Evolutionary conservation across 2,888 invertebrate genomes (phyloP).

Genomic region (Drosophila niveifrons): DNA sequence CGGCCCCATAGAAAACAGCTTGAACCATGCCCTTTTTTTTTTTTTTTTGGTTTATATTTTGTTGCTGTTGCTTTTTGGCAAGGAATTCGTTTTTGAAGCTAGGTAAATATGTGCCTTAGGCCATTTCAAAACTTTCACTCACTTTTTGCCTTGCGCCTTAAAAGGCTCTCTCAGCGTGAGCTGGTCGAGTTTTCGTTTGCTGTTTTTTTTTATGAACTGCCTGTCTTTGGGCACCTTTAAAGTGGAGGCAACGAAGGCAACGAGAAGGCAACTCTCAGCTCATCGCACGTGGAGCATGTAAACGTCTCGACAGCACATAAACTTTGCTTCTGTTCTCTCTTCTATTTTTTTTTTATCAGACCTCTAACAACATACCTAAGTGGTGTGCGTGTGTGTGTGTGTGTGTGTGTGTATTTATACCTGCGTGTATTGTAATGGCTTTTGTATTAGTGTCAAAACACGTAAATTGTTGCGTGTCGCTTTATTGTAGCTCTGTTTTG

Average conservation of each 20-base stretch:
- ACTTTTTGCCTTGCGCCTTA: conserved; percentile 15
- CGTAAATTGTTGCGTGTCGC: conserved; percentile 78
- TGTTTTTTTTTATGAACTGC: conserved; percentile 46
- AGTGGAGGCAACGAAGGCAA: conserved; percentile 49
- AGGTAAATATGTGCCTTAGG: conserved; percentile 78
- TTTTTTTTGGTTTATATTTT: neutral
- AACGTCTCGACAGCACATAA: conserved; percentile 54
- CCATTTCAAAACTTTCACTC: conserved; percentile 61
- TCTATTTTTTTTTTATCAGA: conserved; percentile 15
- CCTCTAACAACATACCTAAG: conserved; percentile 41
- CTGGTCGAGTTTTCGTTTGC: conserved; percentile 1
- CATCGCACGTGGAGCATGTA: conserved; percentile 46
- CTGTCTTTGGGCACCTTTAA: conserved; percentile 61
- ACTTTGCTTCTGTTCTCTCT: conserved; percentile 24
- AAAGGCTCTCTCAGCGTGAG: conserved; percentile 40
- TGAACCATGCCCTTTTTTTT: conserved; percentile 32
- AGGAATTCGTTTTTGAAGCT: conserved; percentile 68
- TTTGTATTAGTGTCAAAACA: conserved; percentile 81
- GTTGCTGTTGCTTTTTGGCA: conserved; percentile 23
- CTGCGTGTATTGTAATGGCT: conserved; percentile 77
- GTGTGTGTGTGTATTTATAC: conserved; percentile 41
- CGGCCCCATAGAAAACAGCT: conserved; percentile 43
- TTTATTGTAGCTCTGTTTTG: conserved; percentile 52
- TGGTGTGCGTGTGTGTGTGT: conserved; percentile 35
- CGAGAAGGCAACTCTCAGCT: conserved; percentile 18